Evolutionary conservation across 2,797 vertebrate species (phyloP), one percentile per base, ranked within the genome.

Genomic region (Chaetophractus vellerosus): DNA sequence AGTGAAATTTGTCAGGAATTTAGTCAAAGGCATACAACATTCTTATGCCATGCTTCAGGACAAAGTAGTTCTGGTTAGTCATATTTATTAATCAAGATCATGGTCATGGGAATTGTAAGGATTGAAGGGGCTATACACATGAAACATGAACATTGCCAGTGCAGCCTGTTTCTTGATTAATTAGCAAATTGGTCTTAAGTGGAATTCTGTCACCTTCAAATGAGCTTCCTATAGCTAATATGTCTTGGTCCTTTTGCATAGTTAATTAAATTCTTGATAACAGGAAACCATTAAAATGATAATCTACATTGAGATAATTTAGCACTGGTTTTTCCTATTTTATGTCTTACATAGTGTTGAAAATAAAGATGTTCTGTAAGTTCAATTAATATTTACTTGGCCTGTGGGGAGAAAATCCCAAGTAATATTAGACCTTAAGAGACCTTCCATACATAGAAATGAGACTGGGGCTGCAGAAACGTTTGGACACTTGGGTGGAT

Each of bases 251-350:
- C 93, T 93, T 48, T 57, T 96, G 86, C 38, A 86, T 12, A 84
- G 87, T 88, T 87, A 81, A 92, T 87, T 36, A 92, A 97, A 86
- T 92, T 72, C 15, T 92, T 95, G 81, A 55, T 90, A 90, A 82
- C 90, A 41, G 16, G 50, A 94, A 23, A 12, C 36, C 48, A 96
- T 90, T 95, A 94, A 96, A 96, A 91, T 93, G 95, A 82, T 89
- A 78, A 83, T 95, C 5, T 23, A 72, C 71, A n/a, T 0, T 71
- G 18, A 66, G 92, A 45, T 63, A 81, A 96, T 82, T 85, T 50
- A 81, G 23, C 55, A 48, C 7, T 68, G 14, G 0, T 82, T 93
- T 84, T 48, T 78, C 9, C 74, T 91, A 41, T 66, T 86, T 74
- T 89, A 52, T 50, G 19, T n/a, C 87, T 81, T 79, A 48, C n/a